These are phyloP conservation scores for Polyodon spathula DNA, from an alignment of 2,113 vertebrate species.

Conservation along the genomic window DNA sequence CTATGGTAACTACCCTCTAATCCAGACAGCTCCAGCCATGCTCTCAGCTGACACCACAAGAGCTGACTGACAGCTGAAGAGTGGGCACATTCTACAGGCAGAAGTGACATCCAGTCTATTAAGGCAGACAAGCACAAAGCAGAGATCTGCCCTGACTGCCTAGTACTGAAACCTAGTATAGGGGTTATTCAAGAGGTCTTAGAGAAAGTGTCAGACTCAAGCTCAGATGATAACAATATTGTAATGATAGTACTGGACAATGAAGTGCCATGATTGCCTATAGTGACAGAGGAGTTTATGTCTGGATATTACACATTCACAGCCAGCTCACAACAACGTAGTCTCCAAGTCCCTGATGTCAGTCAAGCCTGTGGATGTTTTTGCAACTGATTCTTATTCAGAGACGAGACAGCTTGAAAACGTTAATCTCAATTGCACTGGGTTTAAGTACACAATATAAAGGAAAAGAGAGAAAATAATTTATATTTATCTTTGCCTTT, in stretches of 20 bases:
- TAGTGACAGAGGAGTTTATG: constrained; percentile 69
- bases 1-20: constrained; percentile 99
- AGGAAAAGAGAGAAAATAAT: constrained; percentile 44
- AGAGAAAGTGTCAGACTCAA: constrained; percentile 91
- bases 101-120: constrained; percentile 99
- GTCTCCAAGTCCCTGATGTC: constrained; percentile 65
- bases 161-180: constrained; percentile 89
- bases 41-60: constrained; percentile 88
- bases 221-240: constrained; percentile 99
- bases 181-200: constrained; percentile 97
- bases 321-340: constrained; percentile 52
- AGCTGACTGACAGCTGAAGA: constrained; percentile 99
- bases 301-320: constrained; percentile 53
- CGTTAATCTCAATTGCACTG: constrained; percentile 60
- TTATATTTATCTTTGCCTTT: constrained; percentile 56
- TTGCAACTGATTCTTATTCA: constrained; percentile 54
- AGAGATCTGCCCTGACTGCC: constrained; percentile 96
- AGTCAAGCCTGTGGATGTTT: constrained; percentile 50
- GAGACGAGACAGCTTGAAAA: constrained; percentile 44
- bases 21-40: constrained; percentile 95
- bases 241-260: constrained; percentile 97
- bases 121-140: constrained; percentile 99
- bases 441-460: constrained; percentile 47
- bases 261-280: constrained; percentile 88
- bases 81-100: constrained; percentile 91